A percentile compares a stretch with the other conserved stretches of the same genome.
These are phyloP conservation scores for Drosophila tropicalis DNA, from an alignment of 1,140 invertebrate species.

Conservation along the genomic window DNA sequence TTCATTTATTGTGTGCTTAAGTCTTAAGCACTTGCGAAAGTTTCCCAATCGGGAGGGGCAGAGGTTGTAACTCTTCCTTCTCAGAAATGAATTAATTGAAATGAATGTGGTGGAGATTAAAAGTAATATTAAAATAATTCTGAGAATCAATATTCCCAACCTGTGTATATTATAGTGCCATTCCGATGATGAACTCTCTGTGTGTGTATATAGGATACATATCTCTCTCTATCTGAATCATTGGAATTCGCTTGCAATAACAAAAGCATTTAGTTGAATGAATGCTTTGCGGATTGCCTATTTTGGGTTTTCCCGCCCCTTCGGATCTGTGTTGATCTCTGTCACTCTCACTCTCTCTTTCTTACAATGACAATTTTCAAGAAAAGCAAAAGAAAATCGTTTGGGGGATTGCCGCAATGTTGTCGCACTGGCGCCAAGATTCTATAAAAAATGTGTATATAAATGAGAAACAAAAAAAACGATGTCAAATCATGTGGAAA, in stretches of 20 bases:
- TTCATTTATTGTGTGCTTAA: background rate
- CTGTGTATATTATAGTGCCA: too few species aligned
- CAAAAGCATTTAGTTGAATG: background rate
- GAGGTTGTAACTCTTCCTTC: too few species aligned
- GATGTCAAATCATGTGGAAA: constrained; percentile 58
- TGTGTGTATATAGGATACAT: constrained; percentile 19
- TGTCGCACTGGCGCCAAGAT: constrained; percentile 66
- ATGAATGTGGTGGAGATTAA: background rate
- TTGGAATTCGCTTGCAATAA: constrained; percentile 30
- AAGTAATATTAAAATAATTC: background rate
- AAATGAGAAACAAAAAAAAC: background rate
- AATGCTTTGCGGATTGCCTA: constrained; percentile 33
- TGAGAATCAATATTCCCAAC: background rate
- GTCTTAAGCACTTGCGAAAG: background rate
- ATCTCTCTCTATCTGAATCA: constrained; percentile 50
- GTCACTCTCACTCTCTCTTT: background rate
- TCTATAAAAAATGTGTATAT: constrained; percentile 43
- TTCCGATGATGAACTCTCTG: constrained; percentile 13
- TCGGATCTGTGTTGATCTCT: background rate
- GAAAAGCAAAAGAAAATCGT: constrained; percentile 14
- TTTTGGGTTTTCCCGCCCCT: constrained; percentile 30
- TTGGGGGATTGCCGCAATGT: constrained; percentile 61
- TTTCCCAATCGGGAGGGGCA: background rate
- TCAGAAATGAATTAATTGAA: background rate
- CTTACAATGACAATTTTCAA: constrained; percentile 11